phyloP scores from a whole-genome alignment of 2,113 vertebrate species.

The Cettia cetti region DNA sequence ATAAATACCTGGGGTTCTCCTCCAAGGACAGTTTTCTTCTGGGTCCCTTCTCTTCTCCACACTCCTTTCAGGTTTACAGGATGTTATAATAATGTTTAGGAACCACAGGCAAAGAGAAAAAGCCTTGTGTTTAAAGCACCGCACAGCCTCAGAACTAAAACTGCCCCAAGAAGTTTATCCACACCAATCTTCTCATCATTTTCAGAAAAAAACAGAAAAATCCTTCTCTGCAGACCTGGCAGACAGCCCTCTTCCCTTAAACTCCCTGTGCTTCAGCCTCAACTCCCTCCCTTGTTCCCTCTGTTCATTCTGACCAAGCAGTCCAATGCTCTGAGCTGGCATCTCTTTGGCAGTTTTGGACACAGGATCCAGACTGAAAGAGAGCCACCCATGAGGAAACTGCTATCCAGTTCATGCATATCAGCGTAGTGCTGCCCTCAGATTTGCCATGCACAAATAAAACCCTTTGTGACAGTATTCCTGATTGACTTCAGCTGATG shows the following conservation, averaged over 20 bases:
- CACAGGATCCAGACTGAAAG: background rate
- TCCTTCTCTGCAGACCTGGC: background rate
- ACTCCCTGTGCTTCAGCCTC: background rate
- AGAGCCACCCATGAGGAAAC: background rate
- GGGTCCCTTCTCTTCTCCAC: background rate
- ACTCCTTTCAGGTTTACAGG: background rate
- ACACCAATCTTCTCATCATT: background rate
- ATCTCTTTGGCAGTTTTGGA: background rate
- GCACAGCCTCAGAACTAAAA: background rate
- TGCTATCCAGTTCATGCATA: background rate
- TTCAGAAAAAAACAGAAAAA: background rate
- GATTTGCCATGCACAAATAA: background rate
- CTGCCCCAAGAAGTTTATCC: background rate
- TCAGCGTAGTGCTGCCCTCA: background rate
- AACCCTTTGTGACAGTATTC: background rate
- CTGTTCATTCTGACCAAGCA: background rate
- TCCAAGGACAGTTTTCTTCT: background rate
- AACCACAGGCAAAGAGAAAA: background rate
- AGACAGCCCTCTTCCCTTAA: background rate
- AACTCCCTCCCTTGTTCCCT: background rate
- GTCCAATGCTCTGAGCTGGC: background rate
- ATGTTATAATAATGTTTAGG: background rate
- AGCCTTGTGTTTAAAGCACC: background rate
- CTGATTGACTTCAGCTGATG: background rate
- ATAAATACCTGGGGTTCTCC: background rate